Base-by-base conservation (phyloP, 2,888 invertebrate genomes). In the Sesia apiformis region DNA sequence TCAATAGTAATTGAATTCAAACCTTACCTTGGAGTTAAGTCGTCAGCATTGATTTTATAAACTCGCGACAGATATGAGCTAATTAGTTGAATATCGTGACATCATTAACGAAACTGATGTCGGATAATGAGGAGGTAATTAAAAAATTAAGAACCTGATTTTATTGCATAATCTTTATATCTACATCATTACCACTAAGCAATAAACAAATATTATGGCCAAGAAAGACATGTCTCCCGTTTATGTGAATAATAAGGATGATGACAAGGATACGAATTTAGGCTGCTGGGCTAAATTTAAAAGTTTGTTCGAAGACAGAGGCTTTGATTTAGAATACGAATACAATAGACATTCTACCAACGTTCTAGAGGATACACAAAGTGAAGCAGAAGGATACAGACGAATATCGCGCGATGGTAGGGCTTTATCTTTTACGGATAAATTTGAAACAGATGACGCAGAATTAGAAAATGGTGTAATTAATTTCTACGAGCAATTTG, bases 401-500 rank as follows among this genome's bases (percentile, higher is more conserved):
- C 70, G 67, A 51, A 76, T 80, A 23, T 63, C 60, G 53, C 61
- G 62, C 8, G 63, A 66, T 0, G 55, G 58, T 41, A 64, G 59
- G 53, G 67, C 53, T 4, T 58, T 61, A 49, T 52, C 23, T 4
- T 57, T 53, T 54, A 8, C 60, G 5, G 72, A 71, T 52, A 65
- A 52, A 41, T 54, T 60, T 1, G 61, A 66, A 6, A 71, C 59
- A 56, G 62, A 66, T 38, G 81, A 79, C 40, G 78, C 72, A n/a
- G 82, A 83, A 52, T 57, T 79, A 4, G 63, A 67, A 7, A 52
- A 39, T 40, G 78, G 74, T 7, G 76, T 74, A 6, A 74, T 78
- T 23, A 81, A 89, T 61, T 88, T 90, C 63, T 88, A 88, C 58
- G 90, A 90, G 58, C 90, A 90, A 64, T 86, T 90, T 57, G 81